Evolutionary conservation across 1,140 invertebrate genomes (phyloP).

Genomic region (Cotesia chilonis): DNA sequence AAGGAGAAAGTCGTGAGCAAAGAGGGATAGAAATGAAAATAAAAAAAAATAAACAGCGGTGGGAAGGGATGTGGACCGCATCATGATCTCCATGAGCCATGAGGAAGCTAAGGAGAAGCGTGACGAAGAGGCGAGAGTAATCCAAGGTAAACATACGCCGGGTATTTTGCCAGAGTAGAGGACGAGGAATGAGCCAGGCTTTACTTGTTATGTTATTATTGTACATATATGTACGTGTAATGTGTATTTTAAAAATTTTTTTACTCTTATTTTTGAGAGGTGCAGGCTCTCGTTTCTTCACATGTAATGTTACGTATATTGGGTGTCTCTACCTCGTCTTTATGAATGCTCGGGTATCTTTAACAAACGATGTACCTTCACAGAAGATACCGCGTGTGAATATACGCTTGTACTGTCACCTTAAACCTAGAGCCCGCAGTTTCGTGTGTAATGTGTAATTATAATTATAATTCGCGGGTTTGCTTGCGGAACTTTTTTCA

Average conservation of each 20-base stretch:
- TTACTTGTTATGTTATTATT: too few relatives aligned
- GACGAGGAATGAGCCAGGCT: background rate
- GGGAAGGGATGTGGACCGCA: background rate
- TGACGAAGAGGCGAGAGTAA: constrained; percentile 36
- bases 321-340: constrained; percentile 17
- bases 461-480: too few relatives aligned
- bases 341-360: constrained; percentile 27
- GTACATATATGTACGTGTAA: too few relatives aligned
- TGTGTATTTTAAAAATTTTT: constrained; percentile 4
- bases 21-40: constrained; percentile 5
- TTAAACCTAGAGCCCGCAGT: constrained; percentile 1
- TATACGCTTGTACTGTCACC: background rate
- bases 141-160: constrained; percentile 38
- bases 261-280: background rate
- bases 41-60: background rate
- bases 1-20: constrained; percentile 12
- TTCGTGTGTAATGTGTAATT: background rate
- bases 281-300: too few relatives aligned
- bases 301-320: too few relatives aligned
- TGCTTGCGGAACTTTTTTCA: too few relatives aligned
- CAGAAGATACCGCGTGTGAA: constrained; percentile 3
- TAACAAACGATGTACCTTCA: constrained; percentile 15
- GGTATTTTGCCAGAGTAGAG: background rate
- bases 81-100: too few relatives aligned
- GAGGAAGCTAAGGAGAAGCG: constrained; percentile 21